Evolutionary conservation across 2,888 invertebrate species (phyloP).

Genomic region (Cephus pygmeus): DNA sequence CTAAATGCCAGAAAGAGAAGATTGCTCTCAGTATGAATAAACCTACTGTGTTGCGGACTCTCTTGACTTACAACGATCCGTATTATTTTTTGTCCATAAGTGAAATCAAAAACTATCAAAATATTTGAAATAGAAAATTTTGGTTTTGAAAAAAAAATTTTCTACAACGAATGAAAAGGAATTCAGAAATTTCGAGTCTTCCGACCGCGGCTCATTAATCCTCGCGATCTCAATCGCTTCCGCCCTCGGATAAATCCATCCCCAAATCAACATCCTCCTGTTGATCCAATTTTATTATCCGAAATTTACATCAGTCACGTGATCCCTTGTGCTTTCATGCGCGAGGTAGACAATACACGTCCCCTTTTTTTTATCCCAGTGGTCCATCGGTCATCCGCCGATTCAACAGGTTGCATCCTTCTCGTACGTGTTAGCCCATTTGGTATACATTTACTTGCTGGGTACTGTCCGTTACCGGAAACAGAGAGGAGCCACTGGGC

Average conservation of each 20-base stretch:
- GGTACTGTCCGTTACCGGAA: background rate
- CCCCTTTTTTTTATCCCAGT: background rate
- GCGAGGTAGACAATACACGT: background rate
- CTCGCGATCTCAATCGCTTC: background rate
- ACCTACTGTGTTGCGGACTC: background rate
- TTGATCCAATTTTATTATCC: background rate
- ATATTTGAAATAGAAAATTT: background rate
- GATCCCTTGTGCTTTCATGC: background rate
- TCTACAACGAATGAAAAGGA: too few species aligned
- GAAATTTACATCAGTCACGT: background rate
- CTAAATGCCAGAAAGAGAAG: background rate
- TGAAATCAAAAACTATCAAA: background rate
- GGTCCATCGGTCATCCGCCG: conserved; percentile 21
- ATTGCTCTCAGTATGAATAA: background rate
- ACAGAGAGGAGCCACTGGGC: conserved; percentile 2
- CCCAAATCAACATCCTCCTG: background rate
- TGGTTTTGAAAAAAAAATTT: background rate
- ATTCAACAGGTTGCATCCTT: conserved; percentile 34
- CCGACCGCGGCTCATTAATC: background rate
- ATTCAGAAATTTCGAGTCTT: background rate
- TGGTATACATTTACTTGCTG: background rate
- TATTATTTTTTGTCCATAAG: background rate
- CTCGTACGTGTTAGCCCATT: conserved; percentile 6
- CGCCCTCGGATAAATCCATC: background rate
- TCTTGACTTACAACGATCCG: background rate